Conservation (phyloP, 2,113 vertebrate species). For the Eulacestoma nigropectus region DNA sequence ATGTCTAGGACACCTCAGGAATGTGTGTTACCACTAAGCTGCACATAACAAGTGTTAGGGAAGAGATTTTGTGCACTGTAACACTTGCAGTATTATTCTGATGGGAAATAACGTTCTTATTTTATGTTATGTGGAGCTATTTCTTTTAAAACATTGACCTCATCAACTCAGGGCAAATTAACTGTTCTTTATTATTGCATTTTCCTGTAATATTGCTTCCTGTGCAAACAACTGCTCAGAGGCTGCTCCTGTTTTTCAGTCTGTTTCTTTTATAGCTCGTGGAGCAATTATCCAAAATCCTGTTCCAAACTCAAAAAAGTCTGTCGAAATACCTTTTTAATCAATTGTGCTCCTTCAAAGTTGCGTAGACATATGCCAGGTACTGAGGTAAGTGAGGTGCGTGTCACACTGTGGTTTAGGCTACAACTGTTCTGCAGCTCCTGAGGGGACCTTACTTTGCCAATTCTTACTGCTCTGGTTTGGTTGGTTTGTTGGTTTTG, state of each 20-base stretch:
- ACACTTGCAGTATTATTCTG: neutral
- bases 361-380: conserved; percentile 23
- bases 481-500: neutral
- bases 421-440: neutral
- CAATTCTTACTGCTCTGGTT: neutral
- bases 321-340: conserved; percentile 37
- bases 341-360: neutral
- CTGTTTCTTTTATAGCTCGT: conserved; percentile 39
- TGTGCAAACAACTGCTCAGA: conserved; percentile 26
- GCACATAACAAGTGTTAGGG: neutral
- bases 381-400: neutral
- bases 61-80: neutral
- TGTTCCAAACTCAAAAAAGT: neutral
- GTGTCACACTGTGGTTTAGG: neutral
- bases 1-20: conserved; percentile 7
- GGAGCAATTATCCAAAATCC: conserved; percentile 44
- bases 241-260: conserved; percentile 24
- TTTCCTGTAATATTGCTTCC: conserved; percentile 45
- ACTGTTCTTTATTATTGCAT: conserved; percentile 35
- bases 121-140: neutral
- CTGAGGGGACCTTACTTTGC: neutral
- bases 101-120: neutral
- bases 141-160: conserved; percentile 27
- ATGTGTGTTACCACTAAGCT: neutral
- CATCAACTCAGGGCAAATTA: conserved; percentile 37